Evolutionary conservation across 2,113 vertebrate genomes (phyloP).

Genomic region (Anoplopoma fimbria): DNA sequence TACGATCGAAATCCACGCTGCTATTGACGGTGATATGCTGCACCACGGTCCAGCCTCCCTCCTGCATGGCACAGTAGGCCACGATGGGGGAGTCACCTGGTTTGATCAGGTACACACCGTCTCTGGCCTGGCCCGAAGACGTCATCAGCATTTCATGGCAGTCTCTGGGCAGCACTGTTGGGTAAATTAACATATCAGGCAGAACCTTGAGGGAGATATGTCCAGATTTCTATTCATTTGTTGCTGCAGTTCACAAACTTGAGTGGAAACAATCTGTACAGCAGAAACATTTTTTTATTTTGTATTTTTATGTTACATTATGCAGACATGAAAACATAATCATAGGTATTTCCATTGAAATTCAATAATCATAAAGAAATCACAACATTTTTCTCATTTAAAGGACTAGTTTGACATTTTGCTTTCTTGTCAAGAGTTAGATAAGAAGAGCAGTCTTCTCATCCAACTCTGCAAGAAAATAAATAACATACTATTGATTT

Average conservation of each 20-base stretch:
- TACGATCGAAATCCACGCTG: slow-evolving; percentile 87
- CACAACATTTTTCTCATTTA: neutral
- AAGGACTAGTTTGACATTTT: neutral
- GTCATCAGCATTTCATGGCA: slow-evolving; percentile 88
- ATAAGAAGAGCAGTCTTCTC: neutral
- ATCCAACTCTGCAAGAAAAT: neutral
- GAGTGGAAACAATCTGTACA: neutral
- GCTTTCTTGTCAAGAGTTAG: neutral
- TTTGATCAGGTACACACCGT: slow-evolving; percentile 89
- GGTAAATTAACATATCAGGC: slow-evolving; percentile 33
- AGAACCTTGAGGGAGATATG: neutral
- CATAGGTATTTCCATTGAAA: neutral
- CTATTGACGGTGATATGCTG: slow-evolving; percentile 92
- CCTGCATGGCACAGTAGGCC: slow-evolving; percentile 88
- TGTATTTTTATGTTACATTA: neutral
- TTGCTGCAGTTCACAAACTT: neutral
- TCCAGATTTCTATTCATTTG: neutral
- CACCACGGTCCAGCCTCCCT: slow-evolving; percentile 91
- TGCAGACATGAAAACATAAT: neutral
- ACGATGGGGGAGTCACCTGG: slow-evolving; percentile 82
- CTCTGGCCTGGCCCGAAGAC: slow-evolving; percentile 82
- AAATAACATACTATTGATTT: neutral
- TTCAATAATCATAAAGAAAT: neutral
- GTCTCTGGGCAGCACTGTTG: slow-evolving; percentile 85
- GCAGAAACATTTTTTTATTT: no score